Base-by-base conservation (phyloP, 1,140 invertebrate genomes). In the Pteromalus puparum region DNA sequence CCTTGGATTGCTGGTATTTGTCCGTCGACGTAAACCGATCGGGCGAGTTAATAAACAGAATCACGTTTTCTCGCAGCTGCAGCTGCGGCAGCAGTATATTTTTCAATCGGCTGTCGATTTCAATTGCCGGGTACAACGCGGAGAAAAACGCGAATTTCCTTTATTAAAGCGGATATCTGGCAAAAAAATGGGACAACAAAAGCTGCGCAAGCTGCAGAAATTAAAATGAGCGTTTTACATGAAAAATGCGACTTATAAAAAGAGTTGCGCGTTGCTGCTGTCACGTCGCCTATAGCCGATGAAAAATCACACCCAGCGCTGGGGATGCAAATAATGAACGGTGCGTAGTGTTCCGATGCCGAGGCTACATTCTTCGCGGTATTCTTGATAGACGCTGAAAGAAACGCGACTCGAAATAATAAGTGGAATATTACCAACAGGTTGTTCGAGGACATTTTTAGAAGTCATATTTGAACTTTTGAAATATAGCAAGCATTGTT, bases 31-130 rank as follows among this genome's bases (percentile, higher is more conserved):
- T 30, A 70, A 70, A 70, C 1, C 10, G 67, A 30, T 28, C 0
- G 6, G 9, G 26, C 26, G 46, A 77, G 24, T 61, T 61, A 61
- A 77, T 77, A 77, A 53, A 61, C 46, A 18, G 26, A 77, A 77
- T 61, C 75, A 30, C 26, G 48, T 61, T 30, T 28, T 7, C 53
- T 4, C 53, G 4, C 53, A 61, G 4, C 53, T 61, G 21, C 21
- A 61, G 30, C n/a, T 12, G 48, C 13, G 30, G 6, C 30, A 21
- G 73, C 10, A 30, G 46, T 30, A 21, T 61, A 34, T 77, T 61
- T 53, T 77, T 61, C 75, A 30, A 65, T 65, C 48, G 48, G 13
- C 74, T n/a, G n/a, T 48, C 26, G 24, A 77, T 77, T 61, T 77
- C 48, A 77, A 77, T 77, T 77, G 75, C 12, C 75, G 2, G 5